Evolutionary conservation across 2,888 invertebrate species (phyloP), one percentile per base, ranked within the genome.

Genomic region (Trichacis sp.): DNA sequence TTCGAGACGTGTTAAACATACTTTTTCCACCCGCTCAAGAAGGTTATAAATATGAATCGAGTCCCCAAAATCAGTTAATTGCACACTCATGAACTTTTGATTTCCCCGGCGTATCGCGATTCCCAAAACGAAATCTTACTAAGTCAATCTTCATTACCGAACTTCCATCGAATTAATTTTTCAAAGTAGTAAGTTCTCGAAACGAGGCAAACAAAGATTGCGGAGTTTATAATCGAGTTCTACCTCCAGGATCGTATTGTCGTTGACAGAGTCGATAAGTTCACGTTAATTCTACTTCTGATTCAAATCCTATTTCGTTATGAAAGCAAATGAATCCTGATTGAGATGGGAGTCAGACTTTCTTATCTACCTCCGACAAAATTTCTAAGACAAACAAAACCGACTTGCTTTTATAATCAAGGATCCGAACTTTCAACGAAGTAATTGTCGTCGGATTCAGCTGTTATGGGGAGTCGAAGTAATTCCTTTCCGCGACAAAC

Each of bases 181-280:
- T 64, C 62, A 68, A 62, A 24, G 24, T 24, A 24, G 24, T 5
- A 36, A 54, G 64, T 64, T 64, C 64, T 68, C 64, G 54, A 54
- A 56, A 52, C 33, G 62, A 64, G 64, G 50, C 65, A 63, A 65
- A 65, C 62, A 60, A 65, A 61, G 64, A 65, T 60, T 65, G 64
- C 52, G 47, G 45, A 50, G 6, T 43, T 33, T 17, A 52, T 59
- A 64, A 60, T 30, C 42, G 19, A 59, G 59, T 56, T 56, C 56
- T 46, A 36, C 33, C 50, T 48, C 58, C 3, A 24, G 24, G 24
- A 24, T 24, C 24, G 24, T 8, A 24, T 24, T 24, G 24, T 24
- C 24, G 8, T 3, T 8, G 24, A 8, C 24, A 24, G 24, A 24
- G 24, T 24, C 24, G 8, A 24, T 24, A 24, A 24, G 3, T 24